Evolutionary conservation across 1,140 invertebrate genomes (phyloP).

Genomic region (Camponotus pennsylvanicus): DNA sequence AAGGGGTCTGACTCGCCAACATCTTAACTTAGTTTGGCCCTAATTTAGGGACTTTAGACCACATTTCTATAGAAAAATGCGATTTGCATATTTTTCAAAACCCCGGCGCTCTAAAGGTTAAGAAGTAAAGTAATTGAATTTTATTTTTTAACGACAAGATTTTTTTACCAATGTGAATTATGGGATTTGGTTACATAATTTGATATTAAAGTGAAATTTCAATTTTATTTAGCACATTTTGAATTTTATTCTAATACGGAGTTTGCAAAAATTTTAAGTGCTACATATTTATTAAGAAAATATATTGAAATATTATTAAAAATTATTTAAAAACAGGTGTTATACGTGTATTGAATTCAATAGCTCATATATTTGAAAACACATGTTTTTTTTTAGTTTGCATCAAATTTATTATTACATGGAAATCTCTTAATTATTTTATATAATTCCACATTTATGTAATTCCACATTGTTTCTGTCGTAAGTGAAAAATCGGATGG

Average conservation of each 20-base stretch:
- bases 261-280: background rate
- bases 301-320: background rate
- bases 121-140: background rate
- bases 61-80: too few relatives aligned
- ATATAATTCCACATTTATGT: background rate
- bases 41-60: too few relatives aligned
- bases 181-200: background rate
- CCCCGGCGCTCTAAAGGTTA: too few relatives aligned
- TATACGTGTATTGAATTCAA: background rate
- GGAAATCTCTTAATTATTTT: background rate
- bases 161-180: background rate
- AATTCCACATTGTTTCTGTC: background rate
- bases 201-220: background rate
- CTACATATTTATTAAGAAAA: background rate
- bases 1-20: too few relatives aligned
- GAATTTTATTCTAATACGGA: background rate
- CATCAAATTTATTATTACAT: background rate
- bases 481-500: constrained; percentile 13
- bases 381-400: background rate
- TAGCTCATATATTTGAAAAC: background rate
- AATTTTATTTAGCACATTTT: background rate
- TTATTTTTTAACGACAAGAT: background rate
- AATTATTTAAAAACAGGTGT: background rate
- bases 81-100: too few relatives aligned
- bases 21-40: too few relatives aligned